phyloP scores from a whole-genome alignment of 2,797 vertebrate species.

The Emys orbicularis region DNA sequence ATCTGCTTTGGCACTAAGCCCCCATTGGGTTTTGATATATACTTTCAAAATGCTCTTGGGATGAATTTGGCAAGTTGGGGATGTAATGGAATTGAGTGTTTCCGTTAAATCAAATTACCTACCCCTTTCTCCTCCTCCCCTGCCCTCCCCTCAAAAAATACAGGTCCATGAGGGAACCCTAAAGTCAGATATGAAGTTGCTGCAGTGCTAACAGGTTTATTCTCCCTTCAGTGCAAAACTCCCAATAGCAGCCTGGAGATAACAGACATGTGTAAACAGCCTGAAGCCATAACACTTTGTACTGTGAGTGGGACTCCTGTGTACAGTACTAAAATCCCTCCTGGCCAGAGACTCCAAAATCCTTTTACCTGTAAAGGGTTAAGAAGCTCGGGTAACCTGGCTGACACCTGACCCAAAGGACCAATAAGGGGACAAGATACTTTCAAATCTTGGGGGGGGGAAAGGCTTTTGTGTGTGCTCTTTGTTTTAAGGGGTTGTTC shows the following conservation, averaged over 20 bases:
- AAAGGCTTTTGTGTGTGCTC: too few species aligned
- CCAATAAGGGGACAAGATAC: too few species aligned
- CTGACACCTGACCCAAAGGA: too few species aligned
- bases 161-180: background rate
- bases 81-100: background rate
- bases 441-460: too few species aligned
- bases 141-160: too few species aligned
- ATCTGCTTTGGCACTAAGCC: background rate
- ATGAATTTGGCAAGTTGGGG: background rate
- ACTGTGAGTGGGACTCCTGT: background rate
- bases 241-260: background rate
- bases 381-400: too few species aligned
- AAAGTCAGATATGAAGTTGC: background rate
- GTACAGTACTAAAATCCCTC: too few species aligned
- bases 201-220: background rate
- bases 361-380: too few species aligned
- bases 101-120: too few species aligned
- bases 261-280: background rate
- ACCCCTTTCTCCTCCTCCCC: too few species aligned
- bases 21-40: background rate
- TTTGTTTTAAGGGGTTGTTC: too few species aligned
- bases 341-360: too few species aligned
- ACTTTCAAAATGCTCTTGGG: background rate
- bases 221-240: background rate
- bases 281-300: background rate